Base-by-base conservation (phyloP, 2,113 vertebrate genomes). In the Melanocharis versteri region DNA sequence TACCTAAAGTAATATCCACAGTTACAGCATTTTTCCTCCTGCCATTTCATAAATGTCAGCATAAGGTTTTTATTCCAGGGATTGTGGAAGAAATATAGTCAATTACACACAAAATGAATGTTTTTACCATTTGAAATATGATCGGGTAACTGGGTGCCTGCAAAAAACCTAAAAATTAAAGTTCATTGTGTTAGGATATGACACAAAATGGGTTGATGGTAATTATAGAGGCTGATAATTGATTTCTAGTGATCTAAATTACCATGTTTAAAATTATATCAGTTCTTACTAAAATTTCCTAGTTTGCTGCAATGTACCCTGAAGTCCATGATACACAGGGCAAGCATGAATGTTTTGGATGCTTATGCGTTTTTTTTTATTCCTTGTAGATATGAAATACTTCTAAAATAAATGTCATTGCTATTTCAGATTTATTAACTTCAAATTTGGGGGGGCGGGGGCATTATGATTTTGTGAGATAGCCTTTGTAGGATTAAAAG, bases 41-140 rank as follows among this genome's bases (percentile, higher is more conserved):
- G 57, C 78, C 47, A 75, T 93, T 96, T 95, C 72, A 60, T 71
- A 94, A 96, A 97, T 94, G 93, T 93, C 95, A 96, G 47, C 71
- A 62, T 83, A 86, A 93, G 82, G 87, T 86, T 96, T 93, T 89
- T 92, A 86, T 96, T 97, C 91, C 68, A 86, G 68, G 22, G 20
- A 31, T 54, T 78, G 60, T 83, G 13, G 51, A 93, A 93, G 68
- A 93, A 91, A 83, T 93, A 62, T 12, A 78, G 76, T 86, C 44
- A 47, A 86, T 90, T 88, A 68, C 75, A 86, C 12, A 13, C 35
- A 86, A 90, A 95, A 58, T 54, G 1, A 90, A 68, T 51, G 30
- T 53, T 93, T 82, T 87, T 93, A 62, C 22, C 14, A 35, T 90
- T 54, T 86, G 60, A 93, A 93, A 53, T 66, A 48, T 20, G 21